These are phyloP conservation scores for Hypomecis atomaria DNA, from an alignment of 2,888 invertebrate genomes.

Conservation along the genomic window DNA sequence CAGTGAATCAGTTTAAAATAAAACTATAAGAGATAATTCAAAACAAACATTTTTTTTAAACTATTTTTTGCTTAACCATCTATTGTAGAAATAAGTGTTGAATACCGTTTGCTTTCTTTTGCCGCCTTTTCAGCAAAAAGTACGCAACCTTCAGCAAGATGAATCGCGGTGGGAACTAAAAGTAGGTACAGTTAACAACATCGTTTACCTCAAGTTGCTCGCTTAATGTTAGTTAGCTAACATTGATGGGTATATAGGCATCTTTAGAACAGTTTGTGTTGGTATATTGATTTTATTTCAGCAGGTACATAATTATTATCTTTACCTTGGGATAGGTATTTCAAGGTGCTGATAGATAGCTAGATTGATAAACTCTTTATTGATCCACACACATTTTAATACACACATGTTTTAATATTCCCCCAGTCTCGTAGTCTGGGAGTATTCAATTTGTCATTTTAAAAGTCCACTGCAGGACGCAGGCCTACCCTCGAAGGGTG, in stretches of 20 bases:
- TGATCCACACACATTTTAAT: too few relatives aligned
- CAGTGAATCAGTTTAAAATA: too few relatives aligned
- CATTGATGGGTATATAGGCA: too few relatives aligned
- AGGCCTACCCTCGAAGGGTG: too few relatives aligned
- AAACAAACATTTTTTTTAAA: not conserved
- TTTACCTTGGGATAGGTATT: too few relatives aligned
- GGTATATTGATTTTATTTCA: not conserved
- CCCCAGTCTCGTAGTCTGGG: too few relatives aligned
- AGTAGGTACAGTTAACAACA: conserved; percentile 18
- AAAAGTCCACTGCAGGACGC: too few relatives aligned
- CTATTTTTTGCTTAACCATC: not conserved
- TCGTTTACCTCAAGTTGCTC: not conserved
- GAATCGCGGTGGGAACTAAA: conserved; percentile 26
- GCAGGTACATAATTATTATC: too few relatives aligned
- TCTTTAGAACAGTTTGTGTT: not conserved
- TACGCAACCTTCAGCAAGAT: conserved; percentile 27
- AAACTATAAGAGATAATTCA: not conserved
- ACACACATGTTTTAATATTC: too few relatives aligned
- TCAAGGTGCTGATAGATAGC: too few relatives aligned
- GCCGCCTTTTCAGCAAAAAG: conserved; percentile 23
- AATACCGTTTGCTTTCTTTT: conserved; percentile 21
- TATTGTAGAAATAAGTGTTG: conserved; percentile 10
- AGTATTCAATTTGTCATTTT: too few relatives aligned
- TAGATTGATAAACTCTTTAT: too few relatives aligned
- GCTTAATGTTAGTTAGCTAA: not conserved